Conservation (phyloP, 2,113 vertebrate genomes). For the Agapornis roseicollis region DNA sequence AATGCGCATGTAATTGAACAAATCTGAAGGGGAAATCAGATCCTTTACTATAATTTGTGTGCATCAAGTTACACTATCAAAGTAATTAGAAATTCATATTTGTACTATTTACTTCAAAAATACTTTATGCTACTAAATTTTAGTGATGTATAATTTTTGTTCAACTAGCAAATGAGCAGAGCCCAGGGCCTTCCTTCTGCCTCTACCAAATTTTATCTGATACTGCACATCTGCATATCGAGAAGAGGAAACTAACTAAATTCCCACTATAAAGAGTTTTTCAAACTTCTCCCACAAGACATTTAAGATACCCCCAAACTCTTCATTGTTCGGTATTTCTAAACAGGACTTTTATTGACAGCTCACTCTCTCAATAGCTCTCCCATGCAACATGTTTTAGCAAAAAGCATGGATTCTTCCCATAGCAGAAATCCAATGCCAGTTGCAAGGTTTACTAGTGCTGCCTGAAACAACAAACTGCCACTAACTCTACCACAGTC, state of each 20-base stretch:
- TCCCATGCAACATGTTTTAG: background rate
- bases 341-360: background rate
- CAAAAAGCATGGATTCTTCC: background rate
- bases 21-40: background rate
- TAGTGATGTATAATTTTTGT: background rate
- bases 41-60: background rate
- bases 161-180: background rate
- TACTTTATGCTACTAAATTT: background rate
- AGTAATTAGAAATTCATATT: background rate
- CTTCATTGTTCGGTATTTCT: background rate
- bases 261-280: background rate
- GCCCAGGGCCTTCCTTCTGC: background rate
- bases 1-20: background rate
- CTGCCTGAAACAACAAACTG: background rate
- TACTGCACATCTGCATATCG: fast-evolving
- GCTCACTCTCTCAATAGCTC: background rate
- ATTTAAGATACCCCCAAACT: background rate
- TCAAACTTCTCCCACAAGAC: background rate
- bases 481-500: background rate
- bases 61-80: background rate
- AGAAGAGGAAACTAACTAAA: background rate
- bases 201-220: background rate
- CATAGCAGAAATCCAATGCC: fast-evolving
- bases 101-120: background rate
- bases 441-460: fast-evolving